Evolutionary conservation across 2,113 vertebrate genomes (phyloP), one percentile per base, ranked within the genome.

Genomic region (Rynchops niger): DNA sequence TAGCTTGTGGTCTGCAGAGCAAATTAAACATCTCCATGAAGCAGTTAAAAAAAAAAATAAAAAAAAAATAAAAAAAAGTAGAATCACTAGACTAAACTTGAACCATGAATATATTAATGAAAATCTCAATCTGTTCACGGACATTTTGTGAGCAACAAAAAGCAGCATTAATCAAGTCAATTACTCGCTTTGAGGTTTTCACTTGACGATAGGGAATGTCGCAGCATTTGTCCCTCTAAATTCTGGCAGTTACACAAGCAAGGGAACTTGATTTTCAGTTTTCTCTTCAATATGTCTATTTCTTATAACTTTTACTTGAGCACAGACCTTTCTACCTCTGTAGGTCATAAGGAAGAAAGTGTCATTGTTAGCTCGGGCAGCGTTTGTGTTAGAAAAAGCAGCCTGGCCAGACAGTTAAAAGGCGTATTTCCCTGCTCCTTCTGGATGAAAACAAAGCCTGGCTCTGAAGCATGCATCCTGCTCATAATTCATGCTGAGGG

Each of bases 71-170:
- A n/a, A n/a, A n/a, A n/a, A n/a, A n/a, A n/a, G n/a, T n/a, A n/a
- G n/a, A n/a, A n/a, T n/a, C n/a, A n/a, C n/a, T 70, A 50, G 40
- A 50, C 79, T 81, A 34, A 95, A 66, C 30, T 70, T 83, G 79
- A 92, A 86, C 74, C 32, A 74, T 90, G 85, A 92, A 90, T 95
- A 94, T 62, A 80, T 96, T 95, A 94, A 96, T 82, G 71, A 72
- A 88, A 95, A 76, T 67, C 79, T 88, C 94, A 95, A 59, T 92
- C 88, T 95, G 92, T 92, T 96, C 90, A 25, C 30, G 76, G 86
- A 47, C 67, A 40, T 42, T 95, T 58, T 83, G 79, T 42, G 47
- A 94, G 63, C 29, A 50, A 72, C 93, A 77, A 83, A 94, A 95
- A 52, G 30, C 62, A 77, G 6, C 50, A 86, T 90, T 90, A 88